These are phyloP conservation scores for Callipepla squamata DNA, from an alignment of 2,113 vertebrate genomes.

Conservation along the genomic window DNA sequence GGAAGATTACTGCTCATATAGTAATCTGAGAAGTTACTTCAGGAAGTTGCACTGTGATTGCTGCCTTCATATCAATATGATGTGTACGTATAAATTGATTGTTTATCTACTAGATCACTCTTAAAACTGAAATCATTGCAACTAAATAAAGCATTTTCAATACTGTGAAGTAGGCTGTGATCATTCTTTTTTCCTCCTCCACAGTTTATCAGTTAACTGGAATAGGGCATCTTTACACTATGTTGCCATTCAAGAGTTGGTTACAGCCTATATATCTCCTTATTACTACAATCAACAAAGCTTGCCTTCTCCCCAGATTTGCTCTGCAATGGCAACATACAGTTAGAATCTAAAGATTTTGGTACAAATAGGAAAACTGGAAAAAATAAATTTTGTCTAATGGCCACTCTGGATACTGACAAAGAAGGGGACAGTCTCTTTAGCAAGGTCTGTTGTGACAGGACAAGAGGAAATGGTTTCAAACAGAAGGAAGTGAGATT, in stretches of 20 bases:
- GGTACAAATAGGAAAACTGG: not conserved
- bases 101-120: not conserved
- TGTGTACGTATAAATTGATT: not conserved
- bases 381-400: not conserved
- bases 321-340: not conserved
- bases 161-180: not conserved
- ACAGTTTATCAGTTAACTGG: not conserved
- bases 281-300: not conserved
- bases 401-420: not conserved
- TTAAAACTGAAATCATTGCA: not conserved
- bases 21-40: not conserved
- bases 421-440: too few relatives aligned
- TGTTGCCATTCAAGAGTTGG: not conserved
- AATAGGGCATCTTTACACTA: not conserved
- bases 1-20: not conserved
- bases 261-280: too few relatives aligned
- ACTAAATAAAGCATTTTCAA: not conserved
- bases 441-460: too few relatives aligned
- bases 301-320: not conserved
- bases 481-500: too few relatives aligned
- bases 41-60: not conserved
- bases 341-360: not conserved
- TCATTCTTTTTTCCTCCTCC: not conserved
- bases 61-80: not conserved
- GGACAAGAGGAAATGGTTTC: too few relatives aligned